Percentiles rank a stretch among this genome's conserved stretches.
These are phyloP conservation scores for Falco punctatus DNA, from an alignment of 2,113 vertebrate genomes.

Conservation along the genomic window DNA sequence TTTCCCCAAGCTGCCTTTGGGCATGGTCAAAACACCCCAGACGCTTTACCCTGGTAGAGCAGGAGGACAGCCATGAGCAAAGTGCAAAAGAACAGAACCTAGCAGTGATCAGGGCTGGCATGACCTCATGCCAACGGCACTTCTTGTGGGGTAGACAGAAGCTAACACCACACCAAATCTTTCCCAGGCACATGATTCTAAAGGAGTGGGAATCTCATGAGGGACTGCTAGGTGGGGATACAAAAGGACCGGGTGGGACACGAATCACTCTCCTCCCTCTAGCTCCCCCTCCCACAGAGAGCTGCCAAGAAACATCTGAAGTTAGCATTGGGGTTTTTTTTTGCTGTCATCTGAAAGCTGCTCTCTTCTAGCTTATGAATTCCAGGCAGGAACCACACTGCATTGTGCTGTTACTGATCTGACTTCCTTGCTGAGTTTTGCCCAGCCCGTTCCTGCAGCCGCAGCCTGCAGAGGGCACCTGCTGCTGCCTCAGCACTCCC, in stretches of 20 bases:
- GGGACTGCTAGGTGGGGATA: not conserved
- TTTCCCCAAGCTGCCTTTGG: slow-evolving; percentile 93
- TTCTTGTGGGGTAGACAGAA: not conserved
- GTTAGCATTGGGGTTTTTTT: not conserved
- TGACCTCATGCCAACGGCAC: rapidly evolving
- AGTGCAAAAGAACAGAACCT: not conserved
- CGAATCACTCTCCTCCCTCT: not conserved
- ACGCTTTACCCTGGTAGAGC: slow-evolving; percentile 85
- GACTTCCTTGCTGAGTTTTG: not conserved
- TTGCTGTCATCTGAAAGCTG: not conserved
- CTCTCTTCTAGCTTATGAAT: not conserved
- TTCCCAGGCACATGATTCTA: not conserved
- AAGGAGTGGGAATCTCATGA: not conserved
- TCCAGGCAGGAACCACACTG: not conserved
- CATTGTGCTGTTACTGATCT: not conserved
- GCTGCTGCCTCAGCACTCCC: not conserved
- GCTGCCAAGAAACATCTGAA: not conserved
- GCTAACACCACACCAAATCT: not conserved
- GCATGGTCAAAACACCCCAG: slow-evolving; percentile 97
- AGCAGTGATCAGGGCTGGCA: not conserved
- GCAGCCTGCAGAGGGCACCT: slow-evolving; percentile 61
- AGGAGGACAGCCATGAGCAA: not conserved
- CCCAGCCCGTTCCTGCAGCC: not conserved
- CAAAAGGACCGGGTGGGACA: not conserved
- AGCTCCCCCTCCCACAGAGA: not conserved